A percentile compares a stretch with the other conserved stretches of the same genome.
Conservation (phyloP, 2,113 vertebrate genomes). For the Sarotherodon lohbergeri region DNA sequence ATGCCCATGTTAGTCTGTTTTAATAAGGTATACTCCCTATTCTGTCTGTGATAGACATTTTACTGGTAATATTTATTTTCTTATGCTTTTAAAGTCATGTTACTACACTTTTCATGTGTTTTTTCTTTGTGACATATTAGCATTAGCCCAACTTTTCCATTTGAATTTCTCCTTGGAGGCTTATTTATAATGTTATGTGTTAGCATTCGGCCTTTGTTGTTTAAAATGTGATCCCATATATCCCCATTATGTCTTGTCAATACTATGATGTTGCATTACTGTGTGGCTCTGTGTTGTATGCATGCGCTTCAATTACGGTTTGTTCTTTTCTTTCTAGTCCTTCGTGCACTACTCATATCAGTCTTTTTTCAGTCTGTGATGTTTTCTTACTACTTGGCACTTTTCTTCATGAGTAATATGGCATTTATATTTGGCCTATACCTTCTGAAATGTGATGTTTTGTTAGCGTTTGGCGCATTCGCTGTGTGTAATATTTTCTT, state of each 20-base stretch:
- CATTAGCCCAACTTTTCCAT: not conserved
- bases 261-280: not conserved
- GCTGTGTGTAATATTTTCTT: not conserved
- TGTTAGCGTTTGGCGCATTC: not conserved
- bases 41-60: not conserved
- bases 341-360: not conserved
- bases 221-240: not conserved
- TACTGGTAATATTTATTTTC: not conserved
- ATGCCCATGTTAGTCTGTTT: not conserved
- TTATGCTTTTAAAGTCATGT: not conserved
- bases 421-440: not conserved
- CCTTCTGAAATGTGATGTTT: not conserved
- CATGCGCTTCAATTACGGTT: not conserved
- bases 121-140: not conserved
- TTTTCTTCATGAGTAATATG: not conserved
- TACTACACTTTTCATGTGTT: not conserved
- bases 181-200: not conserved
- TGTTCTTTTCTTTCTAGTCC: not conserved
- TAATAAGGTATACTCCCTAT: not conserved
- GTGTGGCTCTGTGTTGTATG: not conserved
- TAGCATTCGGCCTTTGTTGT: not conserved
- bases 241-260: conserved; percentile 6
- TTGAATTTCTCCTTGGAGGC: not conserved
- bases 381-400: not conserved
- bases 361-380: not conserved